Evolutionary conservation across 2,113 vertebrate genomes (phyloP).

Genomic region (Cricetomys ansorgei): DNA sequence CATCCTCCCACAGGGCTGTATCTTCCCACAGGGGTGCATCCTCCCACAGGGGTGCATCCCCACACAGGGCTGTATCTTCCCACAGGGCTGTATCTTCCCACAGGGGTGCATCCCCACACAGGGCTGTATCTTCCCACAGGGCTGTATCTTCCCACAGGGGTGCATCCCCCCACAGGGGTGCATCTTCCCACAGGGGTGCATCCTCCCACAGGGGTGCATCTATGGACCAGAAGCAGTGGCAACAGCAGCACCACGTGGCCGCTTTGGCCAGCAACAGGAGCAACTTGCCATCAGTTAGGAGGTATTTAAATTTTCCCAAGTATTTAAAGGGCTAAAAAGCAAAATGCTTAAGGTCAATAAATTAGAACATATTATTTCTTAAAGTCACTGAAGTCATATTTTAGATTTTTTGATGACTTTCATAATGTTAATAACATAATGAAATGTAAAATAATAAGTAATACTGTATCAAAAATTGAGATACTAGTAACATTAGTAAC

Average conservation of each 20-base stretch:
- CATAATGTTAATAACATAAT: neutral
- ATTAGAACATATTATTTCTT: neutral
- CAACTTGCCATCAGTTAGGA: fast-evolving
- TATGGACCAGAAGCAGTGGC: fast-evolving
- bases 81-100: too few species aligned
- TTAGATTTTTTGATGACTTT: neutral
- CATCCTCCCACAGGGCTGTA: fast-evolving
- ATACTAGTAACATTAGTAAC: neutral
- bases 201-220: fast-evolving
- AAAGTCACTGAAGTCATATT: neutral
- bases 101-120: too few species aligned
- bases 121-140: too few species aligned
- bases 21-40: fast-evolving
- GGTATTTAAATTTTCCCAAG: neutral
- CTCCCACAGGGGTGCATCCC: too few species aligned
- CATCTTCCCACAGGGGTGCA: too few species aligned
- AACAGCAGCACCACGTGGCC: neutral
- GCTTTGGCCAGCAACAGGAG: neutral
- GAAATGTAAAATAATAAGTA: neutral
- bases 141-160: too few species aligned
- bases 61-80: too few species aligned
- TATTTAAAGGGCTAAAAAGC: neutral
- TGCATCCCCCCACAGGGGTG: too few species aligned
- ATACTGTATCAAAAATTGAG: neutral
- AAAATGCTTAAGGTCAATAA: neutral